phyloP scores from a whole-genome alignment of 2,113 vertebrate species.

The Lepus americanus region DNA sequence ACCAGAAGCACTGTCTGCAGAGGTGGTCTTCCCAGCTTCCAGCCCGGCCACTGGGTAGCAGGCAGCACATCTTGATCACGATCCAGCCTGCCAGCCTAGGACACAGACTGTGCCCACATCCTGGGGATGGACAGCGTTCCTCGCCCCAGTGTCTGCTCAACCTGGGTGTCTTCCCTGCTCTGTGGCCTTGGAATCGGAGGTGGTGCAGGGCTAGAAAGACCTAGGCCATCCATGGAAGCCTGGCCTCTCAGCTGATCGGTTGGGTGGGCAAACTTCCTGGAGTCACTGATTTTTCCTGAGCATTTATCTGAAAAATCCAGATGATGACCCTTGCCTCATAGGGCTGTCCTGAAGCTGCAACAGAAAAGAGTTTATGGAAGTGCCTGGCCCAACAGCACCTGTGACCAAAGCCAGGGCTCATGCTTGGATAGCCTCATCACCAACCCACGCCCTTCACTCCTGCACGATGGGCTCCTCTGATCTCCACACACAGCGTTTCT shows the following conservation, averaged over 20 bases:
- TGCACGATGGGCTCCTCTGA: not conserved
- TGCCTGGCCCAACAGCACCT: not conserved
- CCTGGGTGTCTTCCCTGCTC: not conserved
- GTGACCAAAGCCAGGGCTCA: not conserved
- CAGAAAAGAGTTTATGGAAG: not conserved
- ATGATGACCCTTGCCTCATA: not conserved
- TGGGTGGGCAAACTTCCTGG: not conserved
- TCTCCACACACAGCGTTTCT: not conserved
- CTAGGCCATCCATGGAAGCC: not conserved
- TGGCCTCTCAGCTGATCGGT: not conserved
- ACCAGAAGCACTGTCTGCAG: not conserved
- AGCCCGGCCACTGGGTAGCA: not conserved
- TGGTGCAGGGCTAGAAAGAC: not conserved
- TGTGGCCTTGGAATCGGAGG: not conserved
- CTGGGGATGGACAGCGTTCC: accelerated
- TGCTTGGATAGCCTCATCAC: not conserved
- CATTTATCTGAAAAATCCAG: not conserved
- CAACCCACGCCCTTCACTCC: not conserved
- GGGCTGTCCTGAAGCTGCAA: not conserved
- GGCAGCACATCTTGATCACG: not conserved
- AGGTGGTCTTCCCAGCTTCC: constrained; percentile 7
- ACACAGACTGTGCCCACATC: not conserved
- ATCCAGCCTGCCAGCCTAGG: not conserved
- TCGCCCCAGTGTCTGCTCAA: not conserved
- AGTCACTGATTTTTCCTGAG: not conserved